Conservation (phyloP, 2,888 invertebrate genomes). For the Parnassius glacialis region DNA sequence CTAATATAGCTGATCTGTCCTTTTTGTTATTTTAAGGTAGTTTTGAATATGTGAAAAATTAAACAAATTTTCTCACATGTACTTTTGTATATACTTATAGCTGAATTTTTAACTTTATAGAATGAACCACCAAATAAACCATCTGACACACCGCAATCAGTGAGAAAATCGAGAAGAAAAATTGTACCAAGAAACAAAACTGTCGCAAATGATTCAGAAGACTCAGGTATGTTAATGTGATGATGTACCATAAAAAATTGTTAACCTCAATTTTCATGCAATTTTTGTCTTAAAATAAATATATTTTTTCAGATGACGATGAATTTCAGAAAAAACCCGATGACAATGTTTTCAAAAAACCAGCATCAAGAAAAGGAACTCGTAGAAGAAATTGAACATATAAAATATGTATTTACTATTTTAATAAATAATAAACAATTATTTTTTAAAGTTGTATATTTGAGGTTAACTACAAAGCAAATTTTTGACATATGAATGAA, state of each 20-base stretch:
- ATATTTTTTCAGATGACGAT: conserved; percentile 59
- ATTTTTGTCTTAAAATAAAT: not conserved
- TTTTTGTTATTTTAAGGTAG: too few relatives aligned
- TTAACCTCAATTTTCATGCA: not conserved
- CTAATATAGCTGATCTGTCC: too few relatives aligned
- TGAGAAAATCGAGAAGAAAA: conserved; percentile 63
- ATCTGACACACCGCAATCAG: conserved; percentile 50
- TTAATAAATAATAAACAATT: conserved; percentile 1
- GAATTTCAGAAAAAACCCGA: conserved; percentile 56
- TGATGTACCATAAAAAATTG: not conserved
- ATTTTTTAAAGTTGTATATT: not conserved
- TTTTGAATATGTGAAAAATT: too few relatives aligned
- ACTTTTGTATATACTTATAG: too few relatives aligned
- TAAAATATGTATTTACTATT: conserved; percentile 1
- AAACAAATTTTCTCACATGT: too few relatives aligned
- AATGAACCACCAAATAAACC: conserved; percentile 60
- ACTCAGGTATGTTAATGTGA: conserved; percentile 54
- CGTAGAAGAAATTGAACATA: conserved; percentile 55
- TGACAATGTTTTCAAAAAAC: conserved; percentile 73
- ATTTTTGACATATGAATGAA: not conserved
- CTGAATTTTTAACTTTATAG: conserved; percentile 40
- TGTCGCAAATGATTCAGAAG: conserved; percentile 53
- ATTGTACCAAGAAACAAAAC: conserved; percentile 47
- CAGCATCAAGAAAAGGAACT: conserved; percentile 57
- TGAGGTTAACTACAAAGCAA: not conserved